Evolutionary conservation across 2,113 vertebrate genomes (phyloP), one percentile per base, ranked within the genome.

Genomic region (Furnarius figulus): DNA sequence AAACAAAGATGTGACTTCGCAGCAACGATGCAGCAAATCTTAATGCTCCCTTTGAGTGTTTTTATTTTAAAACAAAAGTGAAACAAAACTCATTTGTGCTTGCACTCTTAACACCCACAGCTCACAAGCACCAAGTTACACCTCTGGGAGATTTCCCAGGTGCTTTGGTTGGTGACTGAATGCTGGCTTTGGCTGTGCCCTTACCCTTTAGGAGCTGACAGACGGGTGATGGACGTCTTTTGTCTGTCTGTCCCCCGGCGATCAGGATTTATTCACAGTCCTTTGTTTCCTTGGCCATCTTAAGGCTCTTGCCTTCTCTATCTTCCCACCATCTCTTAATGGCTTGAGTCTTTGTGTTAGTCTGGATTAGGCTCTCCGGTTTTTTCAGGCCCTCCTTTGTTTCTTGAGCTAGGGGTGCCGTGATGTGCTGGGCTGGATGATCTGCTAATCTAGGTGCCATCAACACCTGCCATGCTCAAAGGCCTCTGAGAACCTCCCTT

Each of bases 401-500:
- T 80, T 86, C 42, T 67, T 23, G 33, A 70, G 63, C 62, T 81
- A 80, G 72, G 28, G 67, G 52, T 87, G 72, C 49, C 74, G 23
- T 31, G 55, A 47, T 78, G 37, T 59, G 65, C 55, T 47, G 42
- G 46, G 44, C 80, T 87, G 53, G 67, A 82, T 49, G 83, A 92
- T 28, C 55, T 46, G 63, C 75, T 94, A 94, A 94, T 86, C 58
- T 39, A 73, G 46, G 63, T 80, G 92, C 83, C 75, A 84, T 87
- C 49, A 67, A 31, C 79, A 58, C 71, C 68, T 85, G 82, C 71
- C 4, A 2, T 21, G 33, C 49, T 82, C 62, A 65, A 35, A 86
- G 16, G 44, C 47, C 37, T 44, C 37, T 9, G 28, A 55, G 14
- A 3, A 0, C 8, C 30, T 55, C 39, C 31, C 35, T 37, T 53